Evolutionary conservation across 2,888 invertebrate species (phyloP).

Genomic region (Periphyllus acericola): DNA sequence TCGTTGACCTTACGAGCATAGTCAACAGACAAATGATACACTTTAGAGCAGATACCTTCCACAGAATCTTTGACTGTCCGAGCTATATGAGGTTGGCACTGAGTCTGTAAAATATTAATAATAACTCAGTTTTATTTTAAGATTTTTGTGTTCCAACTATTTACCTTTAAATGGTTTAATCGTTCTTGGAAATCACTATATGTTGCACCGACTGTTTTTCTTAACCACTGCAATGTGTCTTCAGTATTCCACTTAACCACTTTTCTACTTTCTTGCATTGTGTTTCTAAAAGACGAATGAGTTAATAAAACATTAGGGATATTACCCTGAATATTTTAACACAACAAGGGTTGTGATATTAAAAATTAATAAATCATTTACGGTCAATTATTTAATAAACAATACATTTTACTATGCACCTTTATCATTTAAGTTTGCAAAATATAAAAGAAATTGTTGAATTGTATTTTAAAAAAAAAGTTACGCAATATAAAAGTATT

Average conservation of each 20-base stretch:
- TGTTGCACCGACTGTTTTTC: slow-evolving; percentile 91
- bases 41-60: slow-evolving; percentile 93
- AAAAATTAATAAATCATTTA: not conserved
- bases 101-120: slow-evolving; percentile 71
- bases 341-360: too few species aligned
- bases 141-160: not conserved
- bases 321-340: not conserved
- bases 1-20: slow-evolving; percentile 91
- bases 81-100: slow-evolving; percentile 94
- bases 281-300: slow-evolving; percentile 73
- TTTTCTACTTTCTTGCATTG: slow-evolving; percentile 92
- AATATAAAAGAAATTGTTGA: too few species aligned
- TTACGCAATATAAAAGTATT: too few species aligned
- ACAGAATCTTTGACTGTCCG: slow-evolving; percentile 95
- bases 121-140: not conserved
- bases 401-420: too few species aligned
- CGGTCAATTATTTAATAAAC: not conserved
- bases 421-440: too few species aligned
- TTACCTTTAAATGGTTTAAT: slow-evolving; percentile 83
- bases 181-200: slow-evolving; percentile 93
- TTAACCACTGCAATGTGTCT: slow-evolving; percentile 95
- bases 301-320: not conserved
- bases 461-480: too few species aligned
- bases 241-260: slow-evolving; percentile 99
- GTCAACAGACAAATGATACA: slow-evolving; percentile 90